Evolutionary conservation across 2,113 vertebrate species (phyloP), one percentile per base, ranked within the genome.

Genomic region (Acanthochromis polyacanthus): DNA sequence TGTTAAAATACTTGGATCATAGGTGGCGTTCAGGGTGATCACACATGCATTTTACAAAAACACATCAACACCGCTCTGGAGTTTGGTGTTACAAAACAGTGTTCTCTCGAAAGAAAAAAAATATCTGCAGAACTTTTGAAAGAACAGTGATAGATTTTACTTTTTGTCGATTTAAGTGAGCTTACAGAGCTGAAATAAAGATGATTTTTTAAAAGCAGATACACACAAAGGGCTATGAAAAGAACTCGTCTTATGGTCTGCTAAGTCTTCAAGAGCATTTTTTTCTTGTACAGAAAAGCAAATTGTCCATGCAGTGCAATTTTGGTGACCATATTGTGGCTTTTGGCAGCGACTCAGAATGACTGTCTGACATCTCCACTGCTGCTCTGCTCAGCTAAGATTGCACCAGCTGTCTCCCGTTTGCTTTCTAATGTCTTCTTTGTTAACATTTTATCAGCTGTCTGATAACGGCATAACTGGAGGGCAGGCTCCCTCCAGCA

Each of bases 241-340:
- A 73, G 28, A 85, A 57, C 67, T 81, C 53, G 59, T 76, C 43
- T 69, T 67, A 59, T 67, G 76, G 76, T 74, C 80, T 10, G 22
- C 62, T 69, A 66, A 83, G 69, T 82, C 65, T 80, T 80, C 53
- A 61, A 78, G 72, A 80, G 72, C 43, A 53, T 75, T 67, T 78
- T 78, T 80, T 79, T 66, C 68, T 84, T 65, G 70, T 57, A 70
- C 83, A 85, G 71, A 78, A 75, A 65, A 69, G 82, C 75, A 90
- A 88, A 91, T 90, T 90, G 87, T 80, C 86, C 84, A 80, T 89
- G 83, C 86, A 78, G 83, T 88, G 83, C 81, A 89, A 87, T 90
- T 93, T 89, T 72, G 72, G 76, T 90, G 87, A 89, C 89, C 92
- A 93, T 92, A 92, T 93, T 93, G 92, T 93, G 84, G 83, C 90